Percentiles rank a stretch among this genome's conserved stretches.
phyloP scores from a whole-genome alignment of 2,888 invertebrate genomes.

The Melieria picta region DNA sequence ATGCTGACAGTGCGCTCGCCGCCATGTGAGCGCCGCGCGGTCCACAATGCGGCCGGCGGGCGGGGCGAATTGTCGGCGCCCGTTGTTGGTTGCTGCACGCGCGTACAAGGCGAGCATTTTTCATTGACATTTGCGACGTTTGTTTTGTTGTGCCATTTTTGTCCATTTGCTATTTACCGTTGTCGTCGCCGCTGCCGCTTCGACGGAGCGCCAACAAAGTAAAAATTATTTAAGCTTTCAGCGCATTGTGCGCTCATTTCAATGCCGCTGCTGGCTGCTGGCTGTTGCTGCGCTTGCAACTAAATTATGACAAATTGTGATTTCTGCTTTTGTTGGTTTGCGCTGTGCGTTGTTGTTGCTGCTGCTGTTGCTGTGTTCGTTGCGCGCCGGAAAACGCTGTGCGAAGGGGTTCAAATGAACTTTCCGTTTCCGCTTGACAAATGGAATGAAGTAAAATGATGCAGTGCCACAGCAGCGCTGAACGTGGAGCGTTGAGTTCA shows the following conservation, averaged over 20 bases:
- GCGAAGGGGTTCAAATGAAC: conserved; percentile 21
- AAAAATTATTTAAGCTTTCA: conserved; percentile 30
- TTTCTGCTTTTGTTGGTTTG: conserved; percentile 11
- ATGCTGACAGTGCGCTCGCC: neutral
- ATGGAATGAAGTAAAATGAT: conserved; percentile 37
- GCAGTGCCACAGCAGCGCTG: conserved; percentile 14
- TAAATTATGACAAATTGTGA: conserved; percentile 35
- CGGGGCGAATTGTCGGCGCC: neutral
- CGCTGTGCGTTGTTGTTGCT: neutral
- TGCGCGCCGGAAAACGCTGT: too few species aligned
- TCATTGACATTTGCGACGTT: neutral
- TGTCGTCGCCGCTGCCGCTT: conserved; percentile 11
- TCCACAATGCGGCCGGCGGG: neutral
- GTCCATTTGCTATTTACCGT: conserved; percentile 4
- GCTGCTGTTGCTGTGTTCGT: neutral
- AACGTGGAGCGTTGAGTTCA: too few species aligned
- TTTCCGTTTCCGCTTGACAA: conserved; percentile 42
- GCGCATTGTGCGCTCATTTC: conserved; percentile 8
- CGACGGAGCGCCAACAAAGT: conserved; percentile 29
- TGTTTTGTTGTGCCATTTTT: too few species aligned
- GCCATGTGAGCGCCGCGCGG: neutral
- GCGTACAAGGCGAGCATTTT: neutral
- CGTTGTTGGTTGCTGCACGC: neutral
- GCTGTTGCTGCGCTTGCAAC: conserved; percentile 9
- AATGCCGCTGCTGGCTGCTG: neutral